Evolutionary conservation across 2,797 vertebrate genomes (phyloP).

Genomic region (Semaprochilodus insignis): DNA sequence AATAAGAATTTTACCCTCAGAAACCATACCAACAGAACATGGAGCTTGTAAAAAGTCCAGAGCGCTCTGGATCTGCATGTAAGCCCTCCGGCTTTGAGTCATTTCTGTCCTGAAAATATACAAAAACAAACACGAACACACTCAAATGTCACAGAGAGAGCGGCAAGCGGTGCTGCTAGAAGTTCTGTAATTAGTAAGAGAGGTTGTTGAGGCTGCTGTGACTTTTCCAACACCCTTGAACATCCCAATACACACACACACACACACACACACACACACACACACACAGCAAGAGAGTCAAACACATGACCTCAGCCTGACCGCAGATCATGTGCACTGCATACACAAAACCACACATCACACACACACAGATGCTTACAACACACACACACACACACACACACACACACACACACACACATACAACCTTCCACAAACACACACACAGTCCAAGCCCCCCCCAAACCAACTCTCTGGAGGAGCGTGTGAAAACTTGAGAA

Average conservation of each 20-base stretch:
- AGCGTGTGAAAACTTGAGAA: conserved; percentile 81
- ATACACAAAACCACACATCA: conserved; percentile 24
- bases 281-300: conserved; percentile 28
- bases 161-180: neutral
- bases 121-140: conserved; percentile 16
- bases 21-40: too few species aligned
- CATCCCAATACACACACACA: neutral
- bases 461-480: conserved; percentile 64
- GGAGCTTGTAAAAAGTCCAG: too few species aligned
- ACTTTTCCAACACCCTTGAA: neutral
- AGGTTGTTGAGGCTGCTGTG: neutral
- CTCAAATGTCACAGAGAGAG: neutral
- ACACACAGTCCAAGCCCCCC: conserved; percentile 1
- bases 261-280: neutral
- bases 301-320: conserved; percentile 38
- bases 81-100: too few species aligned
- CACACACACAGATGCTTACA: conserved; percentile 26
- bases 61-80: too few species aligned
- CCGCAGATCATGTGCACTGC: conserved; percentile 34
- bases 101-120: neutral
- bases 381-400: conserved; percentile 13
- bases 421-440: neutral
- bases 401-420: conserved; percentile 19
- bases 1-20: too few species aligned
- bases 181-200: neutral